A percentile compares a stretch with the other conserved stretches of the same genome.
phyloP scores from a whole-genome alignment of 2,888 invertebrate species.

The Clitarchus hookeri region DNA sequence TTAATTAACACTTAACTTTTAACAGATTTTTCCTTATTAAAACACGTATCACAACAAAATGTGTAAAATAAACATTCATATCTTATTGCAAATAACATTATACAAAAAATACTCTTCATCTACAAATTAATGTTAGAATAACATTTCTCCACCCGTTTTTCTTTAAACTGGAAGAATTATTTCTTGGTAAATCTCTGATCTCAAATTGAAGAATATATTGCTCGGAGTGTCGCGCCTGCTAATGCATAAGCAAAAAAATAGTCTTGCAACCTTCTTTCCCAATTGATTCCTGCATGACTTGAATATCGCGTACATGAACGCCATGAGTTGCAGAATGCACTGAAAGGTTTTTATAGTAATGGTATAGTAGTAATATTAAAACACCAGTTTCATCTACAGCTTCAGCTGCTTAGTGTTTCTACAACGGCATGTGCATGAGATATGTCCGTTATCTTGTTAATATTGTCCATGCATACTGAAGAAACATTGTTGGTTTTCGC shows the following conservation, averaged over 20 bases:
- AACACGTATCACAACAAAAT: too few species aligned
- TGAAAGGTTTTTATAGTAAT: slow-evolving; percentile 24
- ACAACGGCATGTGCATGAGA: neutral
- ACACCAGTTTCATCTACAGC: slow-evolving; percentile 21
- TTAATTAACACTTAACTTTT: too few species aligned
- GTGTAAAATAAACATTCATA: too few species aligned
- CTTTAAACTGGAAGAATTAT: too few species aligned
- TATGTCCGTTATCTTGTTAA: slow-evolving; percentile 22
- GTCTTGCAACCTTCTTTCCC: slow-evolving; percentile 17
- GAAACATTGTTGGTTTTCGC: neutral
- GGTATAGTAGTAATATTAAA: slow-evolving; percentile 19
- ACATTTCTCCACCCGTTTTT: too few species aligned
- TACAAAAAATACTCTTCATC: too few species aligned
- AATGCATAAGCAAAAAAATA: neutral
- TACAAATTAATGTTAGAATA: too few species aligned
- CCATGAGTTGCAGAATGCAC: slow-evolving; percentile 22
- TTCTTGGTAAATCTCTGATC: too few species aligned
- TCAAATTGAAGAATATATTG: too few species aligned
- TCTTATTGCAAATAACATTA: too few species aligned
- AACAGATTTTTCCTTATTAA: too few species aligned
- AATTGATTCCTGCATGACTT: slow-evolving; percentile 18
- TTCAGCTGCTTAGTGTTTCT: slow-evolving; percentile 22
- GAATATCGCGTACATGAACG: neutral
- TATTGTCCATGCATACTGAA: neutral
- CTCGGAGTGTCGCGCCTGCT: neutral